Evolutionary conservation across 2,888 invertebrate genomes (phyloP).

Genomic region (Diachrysia chrysitis): DNA sequence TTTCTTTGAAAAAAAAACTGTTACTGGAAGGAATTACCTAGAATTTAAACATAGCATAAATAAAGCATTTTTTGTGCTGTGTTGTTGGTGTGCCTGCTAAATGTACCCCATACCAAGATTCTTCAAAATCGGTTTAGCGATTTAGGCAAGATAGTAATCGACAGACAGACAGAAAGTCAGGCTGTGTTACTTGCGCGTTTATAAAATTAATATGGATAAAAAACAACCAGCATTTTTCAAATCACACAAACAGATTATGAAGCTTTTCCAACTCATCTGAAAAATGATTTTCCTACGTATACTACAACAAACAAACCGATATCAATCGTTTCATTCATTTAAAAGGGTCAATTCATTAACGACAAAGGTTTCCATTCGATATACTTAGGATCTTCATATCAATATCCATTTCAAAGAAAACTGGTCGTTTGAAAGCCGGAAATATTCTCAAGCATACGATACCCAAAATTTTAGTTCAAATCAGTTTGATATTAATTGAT

Average conservation of each 20-base stretch:
- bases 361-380: background rate
- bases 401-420: slow-evolving; percentile 6
- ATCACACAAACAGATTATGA: background rate
- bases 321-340: slow-evolving; percentile 3
- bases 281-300: background rate
- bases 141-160: too few relatives aligned
- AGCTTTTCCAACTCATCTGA: background rate
- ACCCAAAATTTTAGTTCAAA: background rate
- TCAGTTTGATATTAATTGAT: slow-evolving; percentile 11
- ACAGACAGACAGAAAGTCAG: too few relatives aligned
- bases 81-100: too few relatives aligned
- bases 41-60: too few relatives aligned
- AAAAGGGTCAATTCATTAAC: slow-evolving; percentile 5
- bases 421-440: slow-evolving; percentile 1
- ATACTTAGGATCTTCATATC: background rate
- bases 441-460: slow-evolving; percentile 2
- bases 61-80: too few relatives aligned
- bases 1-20: too few relatives aligned
- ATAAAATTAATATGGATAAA: too few relatives aligned
- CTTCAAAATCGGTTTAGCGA: too few relatives aligned
- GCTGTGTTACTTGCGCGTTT: too few relatives aligned
- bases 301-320: background rate
- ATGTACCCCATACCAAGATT: too few relatives aligned
- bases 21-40: too few relatives aligned
- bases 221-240: background rate